Percentiles rank a stretch among this genome's conserved stretches.
Conservation (phyloP, 92 coral and sea anemone genomes). For the Anthopleura xanthogrammica region DNA sequence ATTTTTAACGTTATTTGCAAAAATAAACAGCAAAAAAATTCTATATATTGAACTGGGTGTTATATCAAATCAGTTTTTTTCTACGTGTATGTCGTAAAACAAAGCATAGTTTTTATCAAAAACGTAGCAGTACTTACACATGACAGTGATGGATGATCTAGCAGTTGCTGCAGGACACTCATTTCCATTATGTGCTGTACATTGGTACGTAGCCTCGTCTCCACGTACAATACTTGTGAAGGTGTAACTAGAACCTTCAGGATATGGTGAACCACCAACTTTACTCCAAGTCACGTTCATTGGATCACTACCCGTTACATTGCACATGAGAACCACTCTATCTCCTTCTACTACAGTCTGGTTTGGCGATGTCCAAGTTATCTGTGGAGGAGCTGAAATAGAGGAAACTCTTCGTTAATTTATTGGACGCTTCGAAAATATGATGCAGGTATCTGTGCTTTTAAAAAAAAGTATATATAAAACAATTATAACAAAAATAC, state of each 20-base stretch:
- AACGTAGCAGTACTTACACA: not conserved
- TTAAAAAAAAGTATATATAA: too few relatives aligned
- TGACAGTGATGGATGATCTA: not conserved
- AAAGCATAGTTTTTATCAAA: too few relatives aligned
- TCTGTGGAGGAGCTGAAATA: too few relatives aligned
- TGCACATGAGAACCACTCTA: conserved; percentile 16
- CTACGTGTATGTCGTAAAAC: too few relatives aligned
- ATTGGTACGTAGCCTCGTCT: conserved; percentile 17
- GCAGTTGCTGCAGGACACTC: not conserved
- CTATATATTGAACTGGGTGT: too few relatives aligned
- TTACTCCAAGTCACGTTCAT: conserved; percentile 28
- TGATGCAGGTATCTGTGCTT: too few relatives aligned
- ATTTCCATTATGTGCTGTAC: conserved; percentile 28
- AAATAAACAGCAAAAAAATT: too few relatives aligned
- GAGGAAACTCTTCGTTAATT: too few relatives aligned
- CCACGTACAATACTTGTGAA: not conserved
- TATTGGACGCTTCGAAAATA: too few relatives aligned
- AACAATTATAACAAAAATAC: too few relatives aligned
- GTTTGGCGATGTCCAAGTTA: not conserved
- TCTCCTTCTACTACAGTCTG: conserved; percentile 11
- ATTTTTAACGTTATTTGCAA: too few relatives aligned
- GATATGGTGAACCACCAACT: not conserved
- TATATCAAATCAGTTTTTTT: too few relatives aligned
- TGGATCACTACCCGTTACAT: conserved; percentile 30
- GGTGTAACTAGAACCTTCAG: not conserved